Evolutionary conservation across 2,797 vertebrate species (phyloP).

Genomic region (Odontamblyopus lacepedii): DNA sequence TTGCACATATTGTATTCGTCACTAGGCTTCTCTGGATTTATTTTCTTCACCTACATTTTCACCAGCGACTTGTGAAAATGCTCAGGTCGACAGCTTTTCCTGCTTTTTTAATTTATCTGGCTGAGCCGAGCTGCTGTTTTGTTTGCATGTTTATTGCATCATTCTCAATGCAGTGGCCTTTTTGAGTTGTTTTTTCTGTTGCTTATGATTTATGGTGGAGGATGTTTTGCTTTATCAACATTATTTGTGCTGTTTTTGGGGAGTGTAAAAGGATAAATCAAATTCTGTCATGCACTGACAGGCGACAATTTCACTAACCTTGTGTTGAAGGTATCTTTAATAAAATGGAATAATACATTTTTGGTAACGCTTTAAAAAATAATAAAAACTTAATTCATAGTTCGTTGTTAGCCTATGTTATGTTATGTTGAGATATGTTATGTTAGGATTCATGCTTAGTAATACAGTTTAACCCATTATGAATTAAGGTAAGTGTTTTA

Average conservation of each 20-base stretch:
- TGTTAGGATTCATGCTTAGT: too few species aligned
- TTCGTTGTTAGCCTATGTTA: too few species aligned
- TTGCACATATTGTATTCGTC: neutral
- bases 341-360: neutral
- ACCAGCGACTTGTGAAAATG: neutral
- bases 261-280: constrained; percentile 13
- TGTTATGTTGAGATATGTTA: too few species aligned
- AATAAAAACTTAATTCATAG: too few species aligned
- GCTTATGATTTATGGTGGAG: constrained; percentile 17
- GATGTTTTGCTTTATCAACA: constrained; percentile 20
- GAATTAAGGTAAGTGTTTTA: too few species aligned
- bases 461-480: too few species aligned
- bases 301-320: constrained; percentile 20
- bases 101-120: constrained; percentile 18
- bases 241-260: constrained; percentile 3
- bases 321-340: neutral
- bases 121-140: constrained; percentile 46
- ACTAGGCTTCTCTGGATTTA: constrained; percentile 2
- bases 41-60: constrained; percentile 19
- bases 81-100: neutral
- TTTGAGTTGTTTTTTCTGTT: constrained; percentile 25
- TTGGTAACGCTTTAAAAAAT: neutral
- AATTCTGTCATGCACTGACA: constrained; percentile 5
- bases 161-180: constrained; percentile 30
- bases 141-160: constrained; percentile 47